phyloP scores from a whole-genome alignment of 30 jellyfish, hydroid and myxozoan species.

The Hydractinia symbiolongicarpus region DNA sequence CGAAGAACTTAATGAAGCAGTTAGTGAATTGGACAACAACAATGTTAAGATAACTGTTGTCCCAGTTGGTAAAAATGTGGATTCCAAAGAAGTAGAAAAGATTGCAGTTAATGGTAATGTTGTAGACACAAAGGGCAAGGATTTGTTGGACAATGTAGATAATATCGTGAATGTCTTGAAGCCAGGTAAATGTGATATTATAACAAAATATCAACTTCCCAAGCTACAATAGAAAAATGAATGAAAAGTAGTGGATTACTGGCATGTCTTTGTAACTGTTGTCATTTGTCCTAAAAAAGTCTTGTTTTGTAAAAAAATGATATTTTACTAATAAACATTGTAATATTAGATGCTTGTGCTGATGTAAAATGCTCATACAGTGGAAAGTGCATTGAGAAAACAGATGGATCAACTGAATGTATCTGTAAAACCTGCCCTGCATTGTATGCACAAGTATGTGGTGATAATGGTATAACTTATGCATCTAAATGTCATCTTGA shows the following conservation, averaged over 20 bases:
- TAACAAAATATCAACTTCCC: too few species aligned
- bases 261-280: too few species aligned
- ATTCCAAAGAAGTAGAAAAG: background rate
- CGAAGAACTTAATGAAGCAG: background rate
- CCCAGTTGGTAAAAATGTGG: background rate
- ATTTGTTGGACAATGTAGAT: background rate
- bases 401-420: constrained; percentile 41
- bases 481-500: constrained; percentile 51
- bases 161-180: background rate
- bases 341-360: constrained; percentile 40
- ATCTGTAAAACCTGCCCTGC: constrained; percentile 39
- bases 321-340: too few species aligned
- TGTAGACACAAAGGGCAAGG: background rate
- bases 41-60: background rate
- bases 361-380: constrained; percentile 21
- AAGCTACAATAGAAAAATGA: too few species aligned
- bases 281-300: too few species aligned
- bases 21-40: background rate
- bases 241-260: too few species aligned
- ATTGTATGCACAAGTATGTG: constrained; percentile 49
- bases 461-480: constrained; percentile 62
- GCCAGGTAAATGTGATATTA: background rate
- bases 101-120: background rate
- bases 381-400: constrained; percentile 24
- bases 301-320: too few species aligned